Conservation (phyloP, 1,140 invertebrate genomes). For the Zaprionus vittiger region DNA sequence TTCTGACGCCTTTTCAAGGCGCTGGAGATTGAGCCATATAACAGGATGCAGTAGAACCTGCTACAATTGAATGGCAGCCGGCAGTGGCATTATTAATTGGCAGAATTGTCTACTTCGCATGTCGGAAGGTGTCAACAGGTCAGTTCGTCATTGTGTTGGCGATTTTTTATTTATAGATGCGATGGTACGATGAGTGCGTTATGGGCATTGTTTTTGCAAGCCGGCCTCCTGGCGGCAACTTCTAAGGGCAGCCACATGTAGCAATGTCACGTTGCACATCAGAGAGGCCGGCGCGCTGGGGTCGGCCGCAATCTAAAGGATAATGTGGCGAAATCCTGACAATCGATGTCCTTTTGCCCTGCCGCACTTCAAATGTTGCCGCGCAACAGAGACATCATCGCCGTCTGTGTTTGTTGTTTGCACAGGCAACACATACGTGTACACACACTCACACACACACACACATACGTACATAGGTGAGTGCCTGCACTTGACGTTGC, state of each 20-base stretch:
- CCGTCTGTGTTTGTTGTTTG: slow-evolving; percentile 65
- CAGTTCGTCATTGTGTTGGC: slow-evolving; percentile 70
- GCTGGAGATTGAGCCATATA: slow-evolving; percentile 62
- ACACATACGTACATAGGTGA: not conserved
- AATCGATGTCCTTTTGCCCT: slow-evolving; percentile 67
- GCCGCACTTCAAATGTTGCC: slow-evolving; percentile 71
- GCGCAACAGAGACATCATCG: slow-evolving; percentile 17
- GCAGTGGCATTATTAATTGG: slow-evolving; percentile 65
- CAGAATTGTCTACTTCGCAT: slow-evolving; percentile 65
- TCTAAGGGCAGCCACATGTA: slow-evolving; percentile 59
- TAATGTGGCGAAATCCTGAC: slow-evolving; percentile 82
- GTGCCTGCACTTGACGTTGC: slow-evolving; percentile 62
- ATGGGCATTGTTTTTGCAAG: slow-evolving; percentile 64
- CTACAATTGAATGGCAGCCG: slow-evolving; percentile 62
- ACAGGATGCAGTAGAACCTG: slow-evolving; percentile 41
- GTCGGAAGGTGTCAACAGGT: slow-evolving; percentile 78
- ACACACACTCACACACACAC: not conserved
- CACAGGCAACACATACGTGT: slow-evolving; percentile 40
- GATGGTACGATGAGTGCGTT: not conserved
- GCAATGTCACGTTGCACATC: slow-evolving; percentile 79
- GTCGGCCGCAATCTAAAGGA: slow-evolving; percentile 70
- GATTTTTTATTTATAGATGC: slow-evolving; percentile 41
- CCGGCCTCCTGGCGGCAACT: slow-evolving; percentile 53
- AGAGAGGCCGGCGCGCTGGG: slow-evolving; percentile 45
- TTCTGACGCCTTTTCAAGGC: slow-evolving; percentile 21